phyloP scores from a whole-genome alignment of 2,797 vertebrate genomes.

The Thalassophryne amazonica region DNA sequence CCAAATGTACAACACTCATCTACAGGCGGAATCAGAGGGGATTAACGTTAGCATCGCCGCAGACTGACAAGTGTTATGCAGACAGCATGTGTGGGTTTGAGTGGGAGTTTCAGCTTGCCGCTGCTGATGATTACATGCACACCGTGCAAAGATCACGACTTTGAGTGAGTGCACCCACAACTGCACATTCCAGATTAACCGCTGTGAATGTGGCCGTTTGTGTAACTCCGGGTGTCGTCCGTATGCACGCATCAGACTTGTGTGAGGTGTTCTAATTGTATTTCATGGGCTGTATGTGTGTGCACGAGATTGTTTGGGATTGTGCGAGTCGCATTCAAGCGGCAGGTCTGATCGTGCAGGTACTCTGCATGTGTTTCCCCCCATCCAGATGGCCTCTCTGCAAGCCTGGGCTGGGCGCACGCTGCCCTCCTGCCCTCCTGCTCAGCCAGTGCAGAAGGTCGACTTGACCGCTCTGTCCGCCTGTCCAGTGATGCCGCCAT shows the following conservation, averaged over 20 bases:
- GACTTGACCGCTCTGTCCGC: constrained; percentile 70
- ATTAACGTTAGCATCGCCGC: constrained; percentile 57
- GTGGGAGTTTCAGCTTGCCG: constrained; percentile 60
- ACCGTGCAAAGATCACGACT: constrained; percentile 43
- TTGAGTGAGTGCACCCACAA: constrained; percentile 20
- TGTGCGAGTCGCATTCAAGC: constrained; percentile 59
- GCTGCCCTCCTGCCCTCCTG: constrained; percentile 79
- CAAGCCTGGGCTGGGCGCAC: constrained; percentile 69
- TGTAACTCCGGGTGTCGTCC: neutral
- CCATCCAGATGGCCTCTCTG: constrained; percentile 82
- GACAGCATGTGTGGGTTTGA: constrained; percentile 64
- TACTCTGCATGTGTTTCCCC: constrained; percentile 80
- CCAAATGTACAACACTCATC: constrained; percentile 76
- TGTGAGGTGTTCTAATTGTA: constrained; percentile 2
- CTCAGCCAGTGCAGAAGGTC: constrained; percentile 78
- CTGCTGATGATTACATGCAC: constrained; percentile 60
- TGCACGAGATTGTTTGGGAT: constrained; percentile 20
- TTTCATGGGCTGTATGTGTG: constrained; percentile 17
- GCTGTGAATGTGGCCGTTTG: neutral
- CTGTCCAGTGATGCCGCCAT: constrained; percentile 43
- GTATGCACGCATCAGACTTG: constrained; percentile 2
- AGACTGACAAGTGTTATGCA: constrained; percentile 52
- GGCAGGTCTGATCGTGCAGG: constrained; percentile 75
- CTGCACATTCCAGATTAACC: constrained; percentile 8
- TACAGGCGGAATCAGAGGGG: constrained; percentile 56